phyloP scores from a whole-genome alignment of 1,140 invertebrate species.

The Apis cerana region DNA sequence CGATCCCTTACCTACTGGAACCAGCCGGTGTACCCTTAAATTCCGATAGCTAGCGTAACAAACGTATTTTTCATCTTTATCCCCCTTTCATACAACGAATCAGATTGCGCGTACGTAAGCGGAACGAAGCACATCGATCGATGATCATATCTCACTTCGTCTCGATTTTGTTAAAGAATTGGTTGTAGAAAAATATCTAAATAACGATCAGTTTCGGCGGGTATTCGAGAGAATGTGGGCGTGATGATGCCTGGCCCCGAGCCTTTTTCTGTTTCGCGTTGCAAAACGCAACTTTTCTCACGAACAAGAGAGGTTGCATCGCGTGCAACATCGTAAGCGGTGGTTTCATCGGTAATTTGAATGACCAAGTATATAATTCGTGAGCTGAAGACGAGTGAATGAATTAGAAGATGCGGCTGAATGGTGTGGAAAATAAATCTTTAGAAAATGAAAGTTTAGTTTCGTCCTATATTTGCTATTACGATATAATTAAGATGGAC shows the following conservation, averaged over 20 bases:
- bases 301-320: background rate
- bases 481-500: too few species aligned
- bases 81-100: background rate
- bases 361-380: background rate
- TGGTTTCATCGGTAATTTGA: constrained; percentile 2
- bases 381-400: background rate
- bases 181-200: constrained; percentile 55
- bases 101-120: background rate
- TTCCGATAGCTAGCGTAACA: constrained; percentile 10
- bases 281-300: constrained; percentile 20
- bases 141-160: background rate
- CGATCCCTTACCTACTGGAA: constrained; percentile 62
- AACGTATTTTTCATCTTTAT: background rate
- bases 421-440: background rate
- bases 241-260: constrained; percentile 39
- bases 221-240: constrained; percentile 31
- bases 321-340: background rate
- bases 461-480: background rate
- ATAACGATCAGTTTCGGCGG: constrained; percentile 58
- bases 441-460: background rate
- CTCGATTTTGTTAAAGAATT: background rate
- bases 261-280: constrained; percentile 13
- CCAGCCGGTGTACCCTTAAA: constrained; percentile 43
- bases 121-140: constrained; percentile 29
- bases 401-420: background rate